phyloP scores from a whole-genome alignment of 2,797 vertebrate species.

The Luscinia megarhynchos region DNA sequence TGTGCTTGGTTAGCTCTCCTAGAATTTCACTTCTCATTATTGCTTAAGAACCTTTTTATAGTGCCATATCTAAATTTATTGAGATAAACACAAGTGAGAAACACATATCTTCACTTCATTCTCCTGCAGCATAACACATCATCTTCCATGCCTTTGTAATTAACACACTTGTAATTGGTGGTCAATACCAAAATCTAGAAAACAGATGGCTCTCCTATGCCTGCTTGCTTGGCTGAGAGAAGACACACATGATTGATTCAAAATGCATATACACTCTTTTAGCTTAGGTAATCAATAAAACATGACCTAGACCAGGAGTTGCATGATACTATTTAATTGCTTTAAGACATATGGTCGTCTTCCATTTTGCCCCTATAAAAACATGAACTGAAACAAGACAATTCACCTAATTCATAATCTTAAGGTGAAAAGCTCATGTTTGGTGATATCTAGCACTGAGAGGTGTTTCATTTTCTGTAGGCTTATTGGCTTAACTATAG shows the following conservation, averaged over 20 bases:
- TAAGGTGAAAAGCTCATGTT: not conserved
- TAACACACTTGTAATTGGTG: not conserved
- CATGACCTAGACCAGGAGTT: not conserved
- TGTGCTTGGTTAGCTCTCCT: not conserved
- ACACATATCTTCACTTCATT: not conserved
- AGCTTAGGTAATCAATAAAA: not conserved
- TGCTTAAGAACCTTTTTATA: not conserved
- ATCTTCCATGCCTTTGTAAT: not conserved
- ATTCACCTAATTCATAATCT: not conserved
- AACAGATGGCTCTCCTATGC: not conserved
- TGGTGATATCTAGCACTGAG: not conserved
- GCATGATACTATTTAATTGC: not conserved
- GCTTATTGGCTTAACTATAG: conserved; percentile 7
- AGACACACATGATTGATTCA: not conserved
- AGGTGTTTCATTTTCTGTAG: not conserved
- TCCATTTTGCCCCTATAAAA: not conserved
- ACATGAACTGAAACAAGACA: not conserved
- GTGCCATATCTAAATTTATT: not conserved
- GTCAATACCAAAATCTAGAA: not conserved
- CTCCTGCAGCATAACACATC: not conserved
- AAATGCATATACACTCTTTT: not conserved
- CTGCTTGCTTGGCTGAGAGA: not conserved
- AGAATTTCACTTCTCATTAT: not conserved
- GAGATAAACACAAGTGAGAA: not conserved
- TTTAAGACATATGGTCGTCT: not conserved